phyloP scores from a whole-genome alignment of 1,140 invertebrate species.

The Euglossa dilemma region DNA sequence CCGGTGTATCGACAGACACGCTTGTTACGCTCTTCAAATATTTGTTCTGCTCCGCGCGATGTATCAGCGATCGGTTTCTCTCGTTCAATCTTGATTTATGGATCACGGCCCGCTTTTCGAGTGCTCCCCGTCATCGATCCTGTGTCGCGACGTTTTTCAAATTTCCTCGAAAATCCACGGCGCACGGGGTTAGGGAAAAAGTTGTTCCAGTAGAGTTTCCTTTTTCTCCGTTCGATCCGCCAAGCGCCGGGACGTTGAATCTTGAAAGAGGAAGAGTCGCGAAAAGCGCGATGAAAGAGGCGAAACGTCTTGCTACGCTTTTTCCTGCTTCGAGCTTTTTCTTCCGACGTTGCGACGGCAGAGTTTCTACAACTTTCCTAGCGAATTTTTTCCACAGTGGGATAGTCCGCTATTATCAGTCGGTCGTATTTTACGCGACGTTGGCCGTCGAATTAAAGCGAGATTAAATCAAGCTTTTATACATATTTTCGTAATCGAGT shows the following conservation, averaged over 20 bases:
- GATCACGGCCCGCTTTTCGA: background rate
- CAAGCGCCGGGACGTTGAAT: background rate
- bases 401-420: too few relatives aligned
- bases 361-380: too few relatives aligned
- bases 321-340: too few relatives aligned
- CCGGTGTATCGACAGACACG: constrained; percentile 58
- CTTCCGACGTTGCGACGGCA: too few relatives aligned
- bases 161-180: background rate
- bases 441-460: too few relatives aligned
- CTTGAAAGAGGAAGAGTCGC: background rate
- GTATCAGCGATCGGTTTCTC: constrained; percentile 19
- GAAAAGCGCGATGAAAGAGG: too few relatives aligned
- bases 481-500: too few relatives aligned
- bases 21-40: constrained; percentile 67
- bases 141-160: background rate
- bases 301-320: too few relatives aligned
- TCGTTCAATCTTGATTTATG: constrained; percentile 38
- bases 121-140: background rate
- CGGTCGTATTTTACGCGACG: too few relatives aligned
- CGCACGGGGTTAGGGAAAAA: background rate
- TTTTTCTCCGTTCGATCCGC: background rate
- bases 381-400: too few relatives aligned
- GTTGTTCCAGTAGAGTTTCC: background rate
- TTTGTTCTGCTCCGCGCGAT: constrained; percentile 46
- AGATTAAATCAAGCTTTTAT: too few relatives aligned